phyloP scores from a whole-genome alignment of 53 echinoderm and acorn worm genomes.

The Astropecten irregularis region DNA sequence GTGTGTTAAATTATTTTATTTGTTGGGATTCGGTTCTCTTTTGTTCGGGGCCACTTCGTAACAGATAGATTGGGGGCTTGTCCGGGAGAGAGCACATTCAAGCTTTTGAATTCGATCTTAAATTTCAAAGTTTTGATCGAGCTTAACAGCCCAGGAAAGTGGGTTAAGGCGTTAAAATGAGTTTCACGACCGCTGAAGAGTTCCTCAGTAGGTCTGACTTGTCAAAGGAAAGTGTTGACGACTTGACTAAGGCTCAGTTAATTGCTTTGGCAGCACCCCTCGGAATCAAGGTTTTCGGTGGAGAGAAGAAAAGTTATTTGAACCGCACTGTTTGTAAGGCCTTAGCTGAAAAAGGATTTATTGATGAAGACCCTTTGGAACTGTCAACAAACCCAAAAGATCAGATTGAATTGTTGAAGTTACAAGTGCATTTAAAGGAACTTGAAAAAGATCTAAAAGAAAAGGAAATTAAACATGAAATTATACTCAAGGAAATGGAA shows the following conservation, averaged over 20 bases:
- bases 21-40: too few relatives aligned
- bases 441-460: slow-evolving; percentile 25
- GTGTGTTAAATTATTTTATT: too few relatives aligned
- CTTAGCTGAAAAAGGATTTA: background rate
- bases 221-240: background rate
- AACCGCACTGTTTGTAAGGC: slow-evolving; percentile 8
- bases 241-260: slow-evolving; percentile 7
- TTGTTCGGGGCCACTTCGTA: too few relatives aligned
- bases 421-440: slow-evolving; percentile 48
- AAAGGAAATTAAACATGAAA: slow-evolving; percentile 41
- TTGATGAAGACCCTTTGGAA: background rate
- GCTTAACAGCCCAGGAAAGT: too few relatives aligned
- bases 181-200: too few relatives aligned
- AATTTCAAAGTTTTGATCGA: too few relatives aligned
- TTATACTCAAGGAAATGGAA: slow-evolving; percentile 37
- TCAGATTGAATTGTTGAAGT: slow-evolving; percentile 12
- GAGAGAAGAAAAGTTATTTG: slow-evolving; percentile 16
- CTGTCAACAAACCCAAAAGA: background rate
- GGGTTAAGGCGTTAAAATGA: too few relatives aligned
- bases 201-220: too few relatives aligned
- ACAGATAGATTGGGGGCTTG: too few relatives aligned
- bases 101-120: too few relatives aligned
- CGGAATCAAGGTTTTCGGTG: slow-evolving; percentile 28
- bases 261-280: background rate
- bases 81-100: too few relatives aligned